Evolutionary conservation across 2,113 vertebrate species (phyloP).

Genomic region (Cettia cetti): DNA sequence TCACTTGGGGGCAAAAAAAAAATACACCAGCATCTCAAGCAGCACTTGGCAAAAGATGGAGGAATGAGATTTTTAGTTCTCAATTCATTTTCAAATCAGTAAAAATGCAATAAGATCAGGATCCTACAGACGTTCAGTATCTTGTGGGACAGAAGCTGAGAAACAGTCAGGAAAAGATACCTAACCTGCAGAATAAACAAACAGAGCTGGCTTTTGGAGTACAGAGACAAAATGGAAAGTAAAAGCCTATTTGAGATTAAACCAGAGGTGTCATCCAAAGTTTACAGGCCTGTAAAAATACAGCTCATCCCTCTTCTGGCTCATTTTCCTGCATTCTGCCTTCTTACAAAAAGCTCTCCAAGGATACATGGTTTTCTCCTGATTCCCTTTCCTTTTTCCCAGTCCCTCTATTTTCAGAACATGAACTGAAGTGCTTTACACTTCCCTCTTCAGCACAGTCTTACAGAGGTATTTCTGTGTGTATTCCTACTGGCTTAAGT

Average conservation of each 20-base stretch:
- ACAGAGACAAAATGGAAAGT: not conserved
- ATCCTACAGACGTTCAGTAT: not conserved
- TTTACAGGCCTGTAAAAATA: not conserved
- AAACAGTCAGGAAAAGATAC: not conserved
- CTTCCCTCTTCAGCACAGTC: not conserved
- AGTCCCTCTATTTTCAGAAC: not conserved
- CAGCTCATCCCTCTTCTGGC: not conserved
- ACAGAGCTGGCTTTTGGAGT: not conserved
- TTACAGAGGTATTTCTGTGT: not conserved
- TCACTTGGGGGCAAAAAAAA: not conserved
- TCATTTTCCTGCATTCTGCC: not conserved
- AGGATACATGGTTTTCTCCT: not conserved
- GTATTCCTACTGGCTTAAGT: not conserved
- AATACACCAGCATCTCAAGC: not conserved
- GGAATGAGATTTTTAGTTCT: not conserved
- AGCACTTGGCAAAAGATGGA: not conserved
- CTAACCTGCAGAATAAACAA: not conserved
- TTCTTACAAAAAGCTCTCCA: not conserved
- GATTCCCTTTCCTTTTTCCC: not conserved
- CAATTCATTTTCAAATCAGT: not conserved
- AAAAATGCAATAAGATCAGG: not conserved
- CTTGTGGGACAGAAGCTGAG: not conserved
- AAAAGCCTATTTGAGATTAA: not conserved
- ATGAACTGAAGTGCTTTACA: not conserved
- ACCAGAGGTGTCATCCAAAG: not conserved